Base-by-base conservation (phyloP, 2,888 invertebrate genomes). In the Cordilura impudica region DNA sequence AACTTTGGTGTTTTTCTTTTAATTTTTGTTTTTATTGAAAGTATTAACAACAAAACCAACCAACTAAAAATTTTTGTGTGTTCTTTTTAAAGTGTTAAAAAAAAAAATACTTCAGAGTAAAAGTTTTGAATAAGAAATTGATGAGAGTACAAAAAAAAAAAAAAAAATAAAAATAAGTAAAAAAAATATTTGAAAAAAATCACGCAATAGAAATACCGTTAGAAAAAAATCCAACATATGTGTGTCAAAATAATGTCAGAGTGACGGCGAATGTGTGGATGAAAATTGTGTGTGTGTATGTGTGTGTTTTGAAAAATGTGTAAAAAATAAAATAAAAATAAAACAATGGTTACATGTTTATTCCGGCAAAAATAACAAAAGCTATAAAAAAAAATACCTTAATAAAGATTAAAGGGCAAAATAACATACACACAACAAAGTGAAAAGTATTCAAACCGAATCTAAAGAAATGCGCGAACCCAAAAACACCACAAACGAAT, bases 1-100 rank as follows among this genome's bases (percentile, higher is more conserved):
- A 79, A 71, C 71, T 75, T 75, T 79, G 63, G 16, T 53, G 21
- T n/a, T n/a, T n/a, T n/a, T n/a, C n/a, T n/a, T n/a, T n/a, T n/a
- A n/a, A n/a, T n/a, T n/a, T n/a, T n/a, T n/a, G n/a, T n/a, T n/a
- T n/a, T n/a, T n/a, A n/a, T n/a, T n/a, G n/a, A n/a, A n/a, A n/a
- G 54, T 31, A 16, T 19, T 16, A 47, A 29, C 71, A 47, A 21
- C 31, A 56, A 58, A 58, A 60, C 19, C 47, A 66, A 56, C 12
- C 18, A 21, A 12, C 8, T 23, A 21, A 4, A n/a, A 21, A 51
- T 31, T 31, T 39, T 39, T 12, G 10, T 39, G 14, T 39, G n/a
- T 39, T 39, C n/a, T 39, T 10, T 39, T 39, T n/a, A 39, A 39
- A 4, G 35, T 26, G n/a, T n/a, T n/a, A 56, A 56, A 18, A 19